Percentiles rank a stretch among this genome's conserved stretches.
These are phyloP conservation scores for Ophiothrix spiculata DNA, from an alignment of 35 echinoderm and acorn worm species.

Conservation along the genomic window DNA sequence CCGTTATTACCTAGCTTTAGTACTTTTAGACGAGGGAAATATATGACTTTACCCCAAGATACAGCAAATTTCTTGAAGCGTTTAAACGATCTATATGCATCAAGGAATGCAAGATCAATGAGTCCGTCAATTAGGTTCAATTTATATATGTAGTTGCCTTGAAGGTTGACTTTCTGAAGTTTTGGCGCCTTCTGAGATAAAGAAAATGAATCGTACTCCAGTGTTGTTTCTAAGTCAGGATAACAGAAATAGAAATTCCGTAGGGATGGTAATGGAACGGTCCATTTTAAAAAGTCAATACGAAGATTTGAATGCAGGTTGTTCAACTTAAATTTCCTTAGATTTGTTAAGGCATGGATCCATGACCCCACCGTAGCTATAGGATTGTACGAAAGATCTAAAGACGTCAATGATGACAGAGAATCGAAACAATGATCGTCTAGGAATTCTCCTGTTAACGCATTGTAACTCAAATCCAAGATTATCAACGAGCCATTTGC, in stretches of 20 bases:
- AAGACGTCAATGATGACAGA: not conserved
- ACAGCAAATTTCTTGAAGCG: too few relatives aligned
- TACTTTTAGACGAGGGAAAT: too few relatives aligned
- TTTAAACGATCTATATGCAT: not conserved
- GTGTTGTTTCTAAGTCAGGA: not conserved
- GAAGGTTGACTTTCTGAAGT: not conserved
- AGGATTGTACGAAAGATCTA: not conserved
- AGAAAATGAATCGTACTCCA: not conserved
- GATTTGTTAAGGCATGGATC: not conserved
- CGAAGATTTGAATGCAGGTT: not conserved
- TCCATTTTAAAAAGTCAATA: not conserved
- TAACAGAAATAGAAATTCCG: not conserved
- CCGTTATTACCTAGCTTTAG: too few relatives aligned
- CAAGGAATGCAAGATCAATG: not conserved
- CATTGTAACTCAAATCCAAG: not conserved
- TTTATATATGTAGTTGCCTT: not conserved
- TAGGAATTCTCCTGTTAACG: not conserved
- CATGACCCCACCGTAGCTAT: not conserved
- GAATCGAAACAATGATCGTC: not conserved
- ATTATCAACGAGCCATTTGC: not conserved
- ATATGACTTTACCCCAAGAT: too few relatives aligned
- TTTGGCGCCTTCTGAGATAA: not conserved
- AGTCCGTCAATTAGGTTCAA: not conserved
- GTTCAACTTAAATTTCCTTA: not conserved
- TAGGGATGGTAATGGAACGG: not conserved